Evolutionary conservation across 1,140 invertebrate genomes (phyloP), one percentile per base, ranked within the genome.

Genomic region (Ditylenchus dipsaci): DNA sequence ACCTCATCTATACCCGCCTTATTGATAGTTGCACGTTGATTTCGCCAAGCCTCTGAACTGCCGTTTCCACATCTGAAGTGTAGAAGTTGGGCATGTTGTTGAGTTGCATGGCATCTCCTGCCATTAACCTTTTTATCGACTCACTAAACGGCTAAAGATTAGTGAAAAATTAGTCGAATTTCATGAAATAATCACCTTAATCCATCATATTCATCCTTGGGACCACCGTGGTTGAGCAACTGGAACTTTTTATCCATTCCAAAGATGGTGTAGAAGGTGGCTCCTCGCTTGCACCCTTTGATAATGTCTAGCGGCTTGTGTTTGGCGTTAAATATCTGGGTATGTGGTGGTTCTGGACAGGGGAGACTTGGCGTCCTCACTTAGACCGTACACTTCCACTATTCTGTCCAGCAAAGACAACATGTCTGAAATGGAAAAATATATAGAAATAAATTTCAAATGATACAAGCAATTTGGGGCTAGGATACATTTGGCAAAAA

Each of bases 1-100:
- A 88, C 89, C 85, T 98, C 89, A 63, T 89, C 88, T 70, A 94
- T 87, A 17, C 27, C 29, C 3, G 67, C 43, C 27, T 68, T 69
- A 65, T 77, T 73, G 13, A 75, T 27, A 26, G 76, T 77, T 21
- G 49, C 76, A 84, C 81, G 45, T 53, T 19, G 23, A 53, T 53
- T 53, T 53, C 82, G 83, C 27, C 67, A 21, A 45, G 65, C 42
- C 29, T 76, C 72, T 38, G 26, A 57, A 19, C 65, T 21, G 49
- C 49, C 8, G n/a, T 17, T 53, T 53, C 49, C 49, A 53, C n/a
- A 26, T 53, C 49, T 53, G 49, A 53, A 17, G 1, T 53, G 49
- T 53, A 53, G 49, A 53, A 53, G 49, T 17, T 53, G 49, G 15
- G 3, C 3, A 26, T 26, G 23, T 53, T 26, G 76, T 15, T 72